A percentile compares a stretch with the other conserved stretches of the same genome.
These are phyloP conservation scores for Sorex fumeus DNA, from an alignment of 2,113 vertebrate genomes.

Conservation along the genomic window DNA sequence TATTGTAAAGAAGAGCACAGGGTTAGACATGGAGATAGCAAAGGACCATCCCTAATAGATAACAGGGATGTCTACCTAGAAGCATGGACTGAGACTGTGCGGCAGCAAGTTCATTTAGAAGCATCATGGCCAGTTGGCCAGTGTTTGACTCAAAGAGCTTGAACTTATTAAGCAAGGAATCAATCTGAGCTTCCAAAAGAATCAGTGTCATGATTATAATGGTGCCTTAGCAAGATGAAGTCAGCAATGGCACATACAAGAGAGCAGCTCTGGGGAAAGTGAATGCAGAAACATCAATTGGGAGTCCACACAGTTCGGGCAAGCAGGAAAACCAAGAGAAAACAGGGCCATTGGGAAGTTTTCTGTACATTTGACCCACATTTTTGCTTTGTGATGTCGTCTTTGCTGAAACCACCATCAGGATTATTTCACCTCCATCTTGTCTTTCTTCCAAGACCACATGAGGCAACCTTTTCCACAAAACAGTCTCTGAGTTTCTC, in stretches of 20 bases:
- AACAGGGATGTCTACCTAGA: too few species aligned
- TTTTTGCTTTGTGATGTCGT: background rate
- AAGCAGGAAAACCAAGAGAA: background rate
- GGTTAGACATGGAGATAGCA: background rate
- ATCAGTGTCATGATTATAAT: rapidly evolving
- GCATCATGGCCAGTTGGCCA: background rate
- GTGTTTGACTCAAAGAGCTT: background rate
- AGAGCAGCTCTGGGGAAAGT: background rate
- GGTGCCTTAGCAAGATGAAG: background rate
- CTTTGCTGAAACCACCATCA: background rate
- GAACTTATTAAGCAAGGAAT: background rate
- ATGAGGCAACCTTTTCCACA: background rate
- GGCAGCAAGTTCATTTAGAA: background rate
- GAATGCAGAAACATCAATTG: background rate
- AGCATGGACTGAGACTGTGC: background rate
- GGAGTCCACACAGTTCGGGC: too few species aligned
- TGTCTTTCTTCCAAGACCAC: background rate
- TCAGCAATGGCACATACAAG: background rate
- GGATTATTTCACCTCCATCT: background rate
- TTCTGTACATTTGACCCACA: background rate
- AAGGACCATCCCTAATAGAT: rapidly evolving
- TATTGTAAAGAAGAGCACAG: background rate
- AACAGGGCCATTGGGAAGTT: rapidly evolving
- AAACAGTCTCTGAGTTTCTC: constrained; percentile 20
- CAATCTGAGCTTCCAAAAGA: background rate